Percentiles rank a stretch among this genome's conserved stretches.
Conservation (phyloP, 2,797 vertebrate species). For the Podarcis lilfordi region DNA sequence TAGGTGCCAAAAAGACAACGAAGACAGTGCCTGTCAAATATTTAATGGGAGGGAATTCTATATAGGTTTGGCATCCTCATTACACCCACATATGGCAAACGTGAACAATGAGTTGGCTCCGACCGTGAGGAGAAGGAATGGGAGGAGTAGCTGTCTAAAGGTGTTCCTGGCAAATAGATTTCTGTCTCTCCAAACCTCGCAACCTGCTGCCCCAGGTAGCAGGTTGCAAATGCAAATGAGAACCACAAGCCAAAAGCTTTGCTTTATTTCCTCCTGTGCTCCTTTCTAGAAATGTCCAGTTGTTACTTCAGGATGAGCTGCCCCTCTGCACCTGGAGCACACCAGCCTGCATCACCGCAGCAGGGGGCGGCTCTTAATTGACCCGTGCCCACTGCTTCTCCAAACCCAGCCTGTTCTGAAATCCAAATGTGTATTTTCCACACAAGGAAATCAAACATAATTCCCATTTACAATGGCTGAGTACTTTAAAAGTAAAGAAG, state of each 20-base stretch:
- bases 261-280: neutral
- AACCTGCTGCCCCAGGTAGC: neutral
- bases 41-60: neutral
- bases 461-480: neutral
- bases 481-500: neutral
- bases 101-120: neutral
- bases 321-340: neutral
- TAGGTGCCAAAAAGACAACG: too few species aligned
- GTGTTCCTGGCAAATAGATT: neutral
- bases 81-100: neutral
- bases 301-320: neutral
- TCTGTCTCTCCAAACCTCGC: neutral
- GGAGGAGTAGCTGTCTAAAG: neutral
- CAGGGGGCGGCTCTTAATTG: neutral
- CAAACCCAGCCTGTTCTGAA: slow-evolving; percentile 19
- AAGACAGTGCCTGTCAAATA: too few species aligned
- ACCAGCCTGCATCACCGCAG: neutral
- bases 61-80: neutral
- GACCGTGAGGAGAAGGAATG: neutral
- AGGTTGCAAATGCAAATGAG: neutral
- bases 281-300: neutral
- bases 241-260: neutral
- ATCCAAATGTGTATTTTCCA: neutral
- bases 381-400: neutral
- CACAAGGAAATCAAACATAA: neutral